A percentile compares a stretch with the other conserved stretches of the same genome.
Evolutionary conservation across 2,888 invertebrate species (phyloP).

Genomic region (Scaptomyza reducta): DNA sequence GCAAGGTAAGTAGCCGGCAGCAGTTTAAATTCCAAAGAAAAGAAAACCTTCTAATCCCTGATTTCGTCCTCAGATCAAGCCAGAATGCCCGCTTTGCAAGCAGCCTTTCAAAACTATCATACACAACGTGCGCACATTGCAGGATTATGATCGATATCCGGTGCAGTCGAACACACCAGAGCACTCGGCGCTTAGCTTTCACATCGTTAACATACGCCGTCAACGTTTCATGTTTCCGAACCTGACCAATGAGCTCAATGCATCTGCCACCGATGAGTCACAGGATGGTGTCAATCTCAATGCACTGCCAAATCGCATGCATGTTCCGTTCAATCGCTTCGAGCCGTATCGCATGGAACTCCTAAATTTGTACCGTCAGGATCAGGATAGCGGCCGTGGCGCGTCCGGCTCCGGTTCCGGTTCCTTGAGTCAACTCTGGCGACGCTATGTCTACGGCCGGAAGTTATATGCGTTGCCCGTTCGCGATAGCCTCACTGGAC

Average conservation of each 20-base stretch:
- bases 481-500: constrained; percentile 88
- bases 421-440: constrained; percentile 83
- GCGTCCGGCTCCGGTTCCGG: constrained; percentile 70
- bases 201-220: constrained; percentile 57
- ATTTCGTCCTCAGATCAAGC: constrained; percentile 88
- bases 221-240: constrained; percentile 56
- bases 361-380: constrained; percentile 79
- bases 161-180: constrained; percentile 83
- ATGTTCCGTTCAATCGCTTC: constrained; percentile 54
- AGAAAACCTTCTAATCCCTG: not conserved
- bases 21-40: not conserved
- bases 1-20: constrained; percentile 87
- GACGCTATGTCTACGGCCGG: constrained; percentile 90
- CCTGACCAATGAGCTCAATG: constrained; percentile 55
- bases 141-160: constrained; percentile 94
- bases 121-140: constrained; percentile 94
- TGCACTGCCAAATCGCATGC: constrained; percentile 31
- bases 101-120: constrained; percentile 95
- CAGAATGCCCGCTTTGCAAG: constrained; percentile 97
- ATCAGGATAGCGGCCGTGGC: constrained; percentile 66
- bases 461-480: constrained; percentile 90
- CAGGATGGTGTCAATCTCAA: constrained; percentile 39
- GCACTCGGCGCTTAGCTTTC: constrained; percentile 55
- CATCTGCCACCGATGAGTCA: constrained; percentile 27
- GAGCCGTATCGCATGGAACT: constrained; percentile 78